Base-by-base conservation (phyloP, 2,113 vertebrate genomes). In the Struthidea cinerea region DNA sequence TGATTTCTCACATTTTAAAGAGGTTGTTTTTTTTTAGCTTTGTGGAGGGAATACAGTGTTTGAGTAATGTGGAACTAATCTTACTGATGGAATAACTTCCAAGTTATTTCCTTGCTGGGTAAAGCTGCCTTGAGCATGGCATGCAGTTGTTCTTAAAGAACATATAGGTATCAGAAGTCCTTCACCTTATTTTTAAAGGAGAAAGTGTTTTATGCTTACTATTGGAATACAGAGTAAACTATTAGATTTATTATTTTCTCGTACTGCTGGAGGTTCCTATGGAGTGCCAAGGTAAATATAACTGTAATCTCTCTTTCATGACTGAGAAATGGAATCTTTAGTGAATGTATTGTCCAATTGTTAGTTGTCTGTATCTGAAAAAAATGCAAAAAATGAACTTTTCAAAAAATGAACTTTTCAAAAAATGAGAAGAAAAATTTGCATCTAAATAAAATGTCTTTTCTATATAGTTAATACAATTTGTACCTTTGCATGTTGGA, bases 361-460 rank as follows among this genome's bases (percentile, higher is more conserved):
- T 27, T 61, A 33, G 55, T n/a, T 24, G 20, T 60, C 53, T 64
- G 5, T 74, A 50, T 73, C 32, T 28, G 49, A 73, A 90, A 87
- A 89, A 67, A 39, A n/a, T 6, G 23, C 11, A 1, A 33, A 27
- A 42, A 41, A 23, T 2, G 4, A 15, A 7, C 3, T 46, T 53
- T 26, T 13, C 20, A 4, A 30, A 89, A 59, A 78, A 23, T 0
- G 0, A 60, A n/a, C 3, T 46, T 53, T 26, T 13, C 20, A 4
- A 30, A 89, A 59, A 78, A 23, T 0, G 0, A 60, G 26, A 35
- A 10, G 16, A 73, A 69, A 37, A 47, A 56, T 24, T 52, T 53
- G 6, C 11, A 46, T 70, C 23, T 47, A 55, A 75, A 46, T 22
- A 52, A 75, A 82, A 50, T 15, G 2, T 44, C 10, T 53, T 93